These are phyloP conservation scores for Sturnira hondurensis DNA, from an alignment of 2,113 vertebrate species.

Conservation along the genomic window DNA sequence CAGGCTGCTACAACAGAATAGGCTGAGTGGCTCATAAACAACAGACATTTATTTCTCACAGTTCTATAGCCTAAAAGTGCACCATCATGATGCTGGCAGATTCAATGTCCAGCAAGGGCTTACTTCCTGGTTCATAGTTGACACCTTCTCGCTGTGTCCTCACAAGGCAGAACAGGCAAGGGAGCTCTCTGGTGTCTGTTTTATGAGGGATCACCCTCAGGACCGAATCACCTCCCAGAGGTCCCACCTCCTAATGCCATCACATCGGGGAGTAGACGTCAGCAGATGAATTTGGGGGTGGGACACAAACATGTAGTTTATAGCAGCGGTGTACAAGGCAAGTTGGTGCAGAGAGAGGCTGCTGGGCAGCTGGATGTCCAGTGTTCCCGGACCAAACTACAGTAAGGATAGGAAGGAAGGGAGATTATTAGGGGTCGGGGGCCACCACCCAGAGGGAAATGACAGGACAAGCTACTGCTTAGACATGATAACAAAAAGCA, in stretches of 20 bases:
- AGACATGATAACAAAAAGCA: slow-evolving; percentile 1
- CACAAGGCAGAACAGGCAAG: background rate
- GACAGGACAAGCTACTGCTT: background rate
- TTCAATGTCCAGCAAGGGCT: background rate
- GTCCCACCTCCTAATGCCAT: background rate
- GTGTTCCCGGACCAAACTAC: background rate
- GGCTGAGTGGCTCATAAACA: background rate
- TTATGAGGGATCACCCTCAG: background rate
- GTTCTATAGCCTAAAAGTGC: background rate
- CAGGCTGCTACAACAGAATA: background rate
- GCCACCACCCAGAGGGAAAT: background rate
- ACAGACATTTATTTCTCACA: background rate
- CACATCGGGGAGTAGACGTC: background rate
- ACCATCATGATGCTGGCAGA: background rate
- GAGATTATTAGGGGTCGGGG: background rate
- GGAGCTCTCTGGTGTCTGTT: background rate
- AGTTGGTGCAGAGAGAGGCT: background rate
- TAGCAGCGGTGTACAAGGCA: background rate
- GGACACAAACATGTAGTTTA: background rate
- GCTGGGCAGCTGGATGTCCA: background rate
- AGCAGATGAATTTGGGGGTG: background rate
- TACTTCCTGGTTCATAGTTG: background rate
- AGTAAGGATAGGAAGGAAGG: background rate
- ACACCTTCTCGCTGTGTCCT: background rate
- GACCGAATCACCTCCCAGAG: background rate